Percentiles rank a stretch among this genome's conserved stretches.
phyloP scores from a whole-genome alignment of 1,140 invertebrate species.

The Phymastichus coffea region DNA sequence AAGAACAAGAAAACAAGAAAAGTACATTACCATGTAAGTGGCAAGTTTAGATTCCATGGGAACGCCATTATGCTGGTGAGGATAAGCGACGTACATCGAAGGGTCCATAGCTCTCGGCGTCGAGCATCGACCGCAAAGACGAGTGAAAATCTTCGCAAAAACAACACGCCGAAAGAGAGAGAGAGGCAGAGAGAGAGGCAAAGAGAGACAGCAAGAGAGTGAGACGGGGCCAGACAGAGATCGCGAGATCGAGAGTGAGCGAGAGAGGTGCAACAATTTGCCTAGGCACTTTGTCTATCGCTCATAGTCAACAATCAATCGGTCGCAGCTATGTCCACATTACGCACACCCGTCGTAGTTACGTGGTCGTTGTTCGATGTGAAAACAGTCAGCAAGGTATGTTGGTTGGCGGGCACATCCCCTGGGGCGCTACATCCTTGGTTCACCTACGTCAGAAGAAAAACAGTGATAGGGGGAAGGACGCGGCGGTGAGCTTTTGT shows the following conservation, averaged over 20 bases:
- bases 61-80: conserved; percentile 67
- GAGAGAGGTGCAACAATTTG: not conserved
- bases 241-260: not conserved
- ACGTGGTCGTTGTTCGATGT: too few species aligned
- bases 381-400: too few species aligned
- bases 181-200: not conserved
- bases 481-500: too few species aligned
- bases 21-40: conserved; percentile 72
- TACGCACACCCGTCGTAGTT: too few species aligned
- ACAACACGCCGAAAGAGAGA: not conserved
- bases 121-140: not conserved
- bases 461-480: too few species aligned
- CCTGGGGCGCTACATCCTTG: too few species aligned
- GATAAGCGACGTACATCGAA: conserved; percentile 53
- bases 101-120: conserved; percentile 45
- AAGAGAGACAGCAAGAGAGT: not conserved
- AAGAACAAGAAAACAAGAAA: conserved; percentile 2
- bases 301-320: too few species aligned
- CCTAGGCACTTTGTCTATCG: not conserved
- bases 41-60: conserved; percentile 83
- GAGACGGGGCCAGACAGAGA: too few species aligned
- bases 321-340: too few species aligned
- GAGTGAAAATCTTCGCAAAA: not conserved
- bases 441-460: too few species aligned
- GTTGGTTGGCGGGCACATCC: too few species aligned